phyloP scores from a whole-genome alignment of 1,140 invertebrate genomes.

The Sesamia nonagrioides region DNA sequence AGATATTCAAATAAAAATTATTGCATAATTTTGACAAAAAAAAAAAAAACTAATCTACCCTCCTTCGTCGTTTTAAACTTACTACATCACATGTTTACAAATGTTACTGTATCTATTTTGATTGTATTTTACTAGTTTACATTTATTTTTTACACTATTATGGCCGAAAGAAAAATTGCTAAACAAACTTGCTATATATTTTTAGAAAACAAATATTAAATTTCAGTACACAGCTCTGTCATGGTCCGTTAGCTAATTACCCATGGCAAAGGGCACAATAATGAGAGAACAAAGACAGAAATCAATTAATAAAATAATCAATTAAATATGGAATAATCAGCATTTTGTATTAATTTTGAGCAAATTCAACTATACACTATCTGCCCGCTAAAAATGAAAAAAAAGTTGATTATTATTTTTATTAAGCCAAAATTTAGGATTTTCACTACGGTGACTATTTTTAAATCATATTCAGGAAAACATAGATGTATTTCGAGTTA shows the following conservation, averaged over 20 bases:
- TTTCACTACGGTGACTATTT: background rate
- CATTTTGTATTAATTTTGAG: slow-evolving; percentile 54
- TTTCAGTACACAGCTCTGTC: background rate
- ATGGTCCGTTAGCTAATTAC: background rate
- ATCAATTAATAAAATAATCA: slow-evolving; percentile 7
- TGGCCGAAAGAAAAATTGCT: slow-evolving; percentile 49
- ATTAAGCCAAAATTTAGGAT: background rate
- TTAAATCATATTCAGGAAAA: background rate
- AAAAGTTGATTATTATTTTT: too few species aligned
- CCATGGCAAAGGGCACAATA: background rate
- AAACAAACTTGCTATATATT: background rate
- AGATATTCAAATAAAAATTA: background rate
- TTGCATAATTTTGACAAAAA: slow-evolving; percentile 32
- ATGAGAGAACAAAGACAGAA: background rate
- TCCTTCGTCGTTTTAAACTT: slow-evolving; percentile 43
- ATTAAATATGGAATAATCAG: slow-evolving; percentile 34
- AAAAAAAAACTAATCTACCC: slow-evolving; percentile 41
- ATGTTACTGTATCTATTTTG: slow-evolving; percentile 32
- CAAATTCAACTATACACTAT: slow-evolving; percentile 62
- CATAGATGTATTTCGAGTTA: too few species aligned
- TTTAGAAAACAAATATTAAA: background rate
- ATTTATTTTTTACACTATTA: slow-evolving; percentile 47
- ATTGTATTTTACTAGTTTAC: slow-evolving; percentile 7
- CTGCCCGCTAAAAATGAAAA: slow-evolving; percentile 45
- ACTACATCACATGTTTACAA: slow-evolving; percentile 61